Evolutionary conservation across 2,113 vertebrate genomes (phyloP).

Genomic region (Rallus limicola): DNA sequence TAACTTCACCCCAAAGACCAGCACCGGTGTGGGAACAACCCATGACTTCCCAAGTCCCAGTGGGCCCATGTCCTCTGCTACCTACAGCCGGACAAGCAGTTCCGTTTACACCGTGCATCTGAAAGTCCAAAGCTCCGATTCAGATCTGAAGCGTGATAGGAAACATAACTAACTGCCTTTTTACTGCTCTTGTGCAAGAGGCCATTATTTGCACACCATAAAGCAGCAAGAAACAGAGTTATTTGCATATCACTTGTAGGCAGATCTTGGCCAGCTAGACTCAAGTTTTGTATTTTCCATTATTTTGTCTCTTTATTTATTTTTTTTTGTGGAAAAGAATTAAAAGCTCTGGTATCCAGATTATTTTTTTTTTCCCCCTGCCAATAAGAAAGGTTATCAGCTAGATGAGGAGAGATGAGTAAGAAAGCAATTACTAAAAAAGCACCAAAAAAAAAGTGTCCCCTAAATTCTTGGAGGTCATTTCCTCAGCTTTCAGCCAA

Average conservation of each 20-base stretch:
- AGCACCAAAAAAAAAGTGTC: background rate
- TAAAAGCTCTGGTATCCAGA: background rate
- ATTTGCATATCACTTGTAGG: background rate
- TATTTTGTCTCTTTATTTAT: background rate
- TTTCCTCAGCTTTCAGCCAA: background rate
- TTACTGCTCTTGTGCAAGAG: constrained; percentile 35
- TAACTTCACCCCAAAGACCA: background rate
- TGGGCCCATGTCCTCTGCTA: background rate
- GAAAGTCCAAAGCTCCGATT: background rate
- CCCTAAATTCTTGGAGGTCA: background rate
- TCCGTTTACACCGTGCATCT: background rate
- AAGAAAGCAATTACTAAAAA: background rate
- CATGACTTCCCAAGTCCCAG: background rate
- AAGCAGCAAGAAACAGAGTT: background rate
- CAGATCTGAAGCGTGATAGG: background rate
- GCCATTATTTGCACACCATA: constrained; percentile 50
- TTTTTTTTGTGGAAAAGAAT: background rate
- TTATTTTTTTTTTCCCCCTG: background rate
- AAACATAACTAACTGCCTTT: constrained; percentile 7
- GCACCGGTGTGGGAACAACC: background rate
- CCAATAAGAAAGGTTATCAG: background rate
- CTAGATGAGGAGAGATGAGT: background rate
- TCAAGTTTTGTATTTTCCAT: background rate
- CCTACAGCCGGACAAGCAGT: background rate
- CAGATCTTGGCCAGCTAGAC: background rate